Base-by-base conservation (phyloP, 2,113 vertebrate species). In the Lepidothrix coronata region DNA sequence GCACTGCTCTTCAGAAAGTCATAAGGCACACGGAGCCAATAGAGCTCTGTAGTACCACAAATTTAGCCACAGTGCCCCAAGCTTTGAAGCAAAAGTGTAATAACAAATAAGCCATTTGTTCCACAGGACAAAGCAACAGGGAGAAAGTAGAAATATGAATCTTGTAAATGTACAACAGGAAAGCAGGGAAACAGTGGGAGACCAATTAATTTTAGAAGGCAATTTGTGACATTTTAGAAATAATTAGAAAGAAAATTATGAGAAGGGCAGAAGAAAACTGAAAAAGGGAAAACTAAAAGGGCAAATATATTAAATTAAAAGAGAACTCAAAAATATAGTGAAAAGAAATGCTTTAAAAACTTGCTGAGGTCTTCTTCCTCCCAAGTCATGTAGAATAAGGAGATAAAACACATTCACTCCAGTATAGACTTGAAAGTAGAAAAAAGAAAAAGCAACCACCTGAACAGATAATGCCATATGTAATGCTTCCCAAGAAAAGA, bases 211-310 rank as follows among this genome's bases (percentile, higher is more conserved):
- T 95, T 88, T 51, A 76, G 54, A 66, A 70, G 48, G 51, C 13
- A 49, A 68, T n/a, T 57, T 46, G 79, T 66, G 71, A 79, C 67
- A 91, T 92, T 95, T 95, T 80, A 91, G 66, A 82, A 85, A 62
- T 82, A 87, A 93, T 91, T 93, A 89, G 74, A 41, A 91, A 52
- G 19, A 78, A 91, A 91, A 91, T 68, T 78, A 46, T 62, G 24
- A 79, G 84, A 91, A 85, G n/a, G 28, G 8, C 49, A 94, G 54
- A 75, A 85, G 24, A 85, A 94, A 94, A 87, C 43, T 41, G n/a
- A 72, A 95, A 93, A 72, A 67, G 25, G 57, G 12, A n/a, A 63
- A 89, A 57, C 4, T 61, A 59, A 91, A 91, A 78, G 30, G 63
- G 22, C 8, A 89, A 74, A 61, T 44, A 23, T 12, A 41, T 78